Evolutionary conservation across 2,797 vertebrate genomes (phyloP).

Genomic region (Ambastaia sidthimunki): DNA sequence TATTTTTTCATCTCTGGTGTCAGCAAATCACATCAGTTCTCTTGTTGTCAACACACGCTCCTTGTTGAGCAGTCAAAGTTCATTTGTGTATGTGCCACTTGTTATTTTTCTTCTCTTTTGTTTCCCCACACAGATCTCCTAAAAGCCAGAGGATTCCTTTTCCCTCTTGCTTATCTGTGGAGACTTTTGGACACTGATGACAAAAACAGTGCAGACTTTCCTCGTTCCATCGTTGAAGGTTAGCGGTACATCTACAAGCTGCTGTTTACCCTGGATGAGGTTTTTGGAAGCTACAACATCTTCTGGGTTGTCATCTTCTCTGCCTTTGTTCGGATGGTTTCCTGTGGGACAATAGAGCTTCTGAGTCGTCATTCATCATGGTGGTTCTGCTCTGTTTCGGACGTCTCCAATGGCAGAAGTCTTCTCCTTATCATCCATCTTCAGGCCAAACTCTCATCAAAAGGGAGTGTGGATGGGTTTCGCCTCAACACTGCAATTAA

Average conservation of each 20-base stretch:
- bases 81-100: constrained; percentile 73
- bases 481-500: constrained; percentile 50
- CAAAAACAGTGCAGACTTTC: constrained; percentile 5
- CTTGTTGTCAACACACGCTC: constrained; percentile 76
- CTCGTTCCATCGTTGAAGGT: not conserved
- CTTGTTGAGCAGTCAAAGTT: constrained; percentile 82
- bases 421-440: constrained; percentile 78
- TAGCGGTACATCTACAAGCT: not conserved
- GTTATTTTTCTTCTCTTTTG: constrained; percentile 46
- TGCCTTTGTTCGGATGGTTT: constrained; percentile 71
- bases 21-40: constrained; percentile 78
- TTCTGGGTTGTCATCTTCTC: constrained; percentile 51
- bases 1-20: constrained; percentile 68
- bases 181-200: constrained; percentile 26
- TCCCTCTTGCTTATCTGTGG: constrained; percentile 1
- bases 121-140: constrained; percentile 7
- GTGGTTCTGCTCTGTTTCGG: constrained; percentile 65
- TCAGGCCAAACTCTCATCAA: constrained; percentile 69
- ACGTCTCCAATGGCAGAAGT: constrained; percentile 74
- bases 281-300: constrained; percentile 13
- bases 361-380: constrained; percentile 78
- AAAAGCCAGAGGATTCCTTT: constrained; percentile 21
- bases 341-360: constrained; percentile 71
- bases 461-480: constrained; percentile 60
- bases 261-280: constrained; percentile 2